A percentile compares a stretch with the other conserved stretches of the same genome.
phyloP scores from a whole-genome alignment of 1,140 invertebrate species.

The Rhynchophorus ferrugineus region DNA sequence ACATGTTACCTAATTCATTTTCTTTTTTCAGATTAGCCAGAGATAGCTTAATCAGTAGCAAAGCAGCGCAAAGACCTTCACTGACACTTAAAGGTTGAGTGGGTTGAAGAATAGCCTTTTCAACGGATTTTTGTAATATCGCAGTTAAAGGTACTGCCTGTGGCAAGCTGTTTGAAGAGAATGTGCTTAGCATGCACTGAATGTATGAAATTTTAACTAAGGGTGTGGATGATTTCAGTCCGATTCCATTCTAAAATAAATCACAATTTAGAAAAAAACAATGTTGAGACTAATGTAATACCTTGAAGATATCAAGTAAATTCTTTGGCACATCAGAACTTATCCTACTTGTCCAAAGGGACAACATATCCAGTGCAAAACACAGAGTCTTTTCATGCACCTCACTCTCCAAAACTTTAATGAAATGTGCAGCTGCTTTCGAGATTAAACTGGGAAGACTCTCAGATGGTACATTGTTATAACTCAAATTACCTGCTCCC shows the following conservation, averaged over 20 bases:
- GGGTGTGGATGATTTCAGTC: slow-evolving; percentile 69
- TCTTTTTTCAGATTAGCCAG: slow-evolving; percentile 48
- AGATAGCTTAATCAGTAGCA: slow-evolving; percentile 61
- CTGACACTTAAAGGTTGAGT: slow-evolving; percentile 56
- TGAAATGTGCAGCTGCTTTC: slow-evolving; percentile 58
- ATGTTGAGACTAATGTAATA: slow-evolving; percentile 35
- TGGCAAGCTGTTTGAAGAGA: slow-evolving; percentile 48
- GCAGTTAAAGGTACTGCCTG: slow-evolving; percentile 49
- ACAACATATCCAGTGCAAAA: slow-evolving; percentile 70
- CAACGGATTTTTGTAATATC: slow-evolving; percentile 56
- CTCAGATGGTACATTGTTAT: slow-evolving; percentile 57
- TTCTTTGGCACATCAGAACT: slow-evolving; percentile 58
- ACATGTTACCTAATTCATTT: slow-evolving; percentile 52
- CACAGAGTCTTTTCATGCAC: slow-evolving; percentile 87
- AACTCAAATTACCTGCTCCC: slow-evolving; percentile 74
- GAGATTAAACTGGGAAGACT: slow-evolving; percentile 53
- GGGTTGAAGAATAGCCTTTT: slow-evolving; percentile 62
- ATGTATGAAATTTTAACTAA: slow-evolving; percentile 71
- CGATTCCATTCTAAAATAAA: slow-evolving; percentile 67
- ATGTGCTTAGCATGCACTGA: slow-evolving; percentile 58
- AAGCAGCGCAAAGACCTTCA: slow-evolving; percentile 72
- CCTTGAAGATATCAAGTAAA: slow-evolving; percentile 69
- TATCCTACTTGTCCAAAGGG: slow-evolving; percentile 69
- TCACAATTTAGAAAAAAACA: too few relatives aligned
- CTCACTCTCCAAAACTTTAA: slow-evolving; percentile 78